Conservation (phyloP, 2,888 invertebrate genomes). For the Psococerastis gibbosa region DNA sequence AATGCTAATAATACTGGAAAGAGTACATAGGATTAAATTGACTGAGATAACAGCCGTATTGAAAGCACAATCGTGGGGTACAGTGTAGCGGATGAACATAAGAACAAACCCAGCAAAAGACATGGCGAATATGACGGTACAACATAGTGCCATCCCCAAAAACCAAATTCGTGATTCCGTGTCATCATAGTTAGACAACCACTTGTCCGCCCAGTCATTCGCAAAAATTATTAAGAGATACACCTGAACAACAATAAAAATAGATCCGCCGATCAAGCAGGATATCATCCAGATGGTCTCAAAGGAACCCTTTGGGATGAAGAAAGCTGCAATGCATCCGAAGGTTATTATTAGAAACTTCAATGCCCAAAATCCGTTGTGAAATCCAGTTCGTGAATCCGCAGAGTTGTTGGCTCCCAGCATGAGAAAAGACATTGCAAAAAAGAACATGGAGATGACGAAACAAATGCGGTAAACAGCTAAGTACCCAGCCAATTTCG, state of each 20-base stretch:
- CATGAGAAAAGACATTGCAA: conserved; percentile 80
- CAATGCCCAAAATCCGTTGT: conserved; percentile 98
- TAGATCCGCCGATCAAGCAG: conserved; percentile 90
- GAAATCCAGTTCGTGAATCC: conserved; percentile 83
- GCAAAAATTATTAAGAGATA: conserved; percentile 95
- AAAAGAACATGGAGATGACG: conserved; percentile 80
- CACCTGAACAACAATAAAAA: conserved; percentile 92
- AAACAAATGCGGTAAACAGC: conserved; percentile 97
- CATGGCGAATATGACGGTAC: conserved; percentile 60
- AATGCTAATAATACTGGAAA: conserved; percentile 69
- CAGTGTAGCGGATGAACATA: conserved; percentile 75
- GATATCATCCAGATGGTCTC: conserved; percentile 90
- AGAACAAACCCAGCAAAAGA: conserved; percentile 64
- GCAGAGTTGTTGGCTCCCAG: conserved; percentile 79
- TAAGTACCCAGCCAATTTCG: conserved; percentile 75
- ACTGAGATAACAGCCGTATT: conserved; percentile 96
- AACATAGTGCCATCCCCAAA: conserved; percentile 64
- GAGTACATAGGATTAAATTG: conserved; percentile 76
- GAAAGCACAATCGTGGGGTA: conserved; percentile 57
- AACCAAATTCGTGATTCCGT: conserved; percentile 77
- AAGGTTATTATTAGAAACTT: conserved; percentile 84
- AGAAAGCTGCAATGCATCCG: conserved; percentile 87
- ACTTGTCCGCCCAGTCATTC: conserved; percentile 91
- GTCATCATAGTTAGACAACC: conserved; percentile 89
- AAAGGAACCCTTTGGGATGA: conserved; percentile 76